A percentile compares a stretch with the other conserved stretches of the same genome.
These are phyloP conservation scores for Dexiosoma caninum DNA, from an alignment of 2,888 invertebrate species.

Conservation along the genomic window DNA sequence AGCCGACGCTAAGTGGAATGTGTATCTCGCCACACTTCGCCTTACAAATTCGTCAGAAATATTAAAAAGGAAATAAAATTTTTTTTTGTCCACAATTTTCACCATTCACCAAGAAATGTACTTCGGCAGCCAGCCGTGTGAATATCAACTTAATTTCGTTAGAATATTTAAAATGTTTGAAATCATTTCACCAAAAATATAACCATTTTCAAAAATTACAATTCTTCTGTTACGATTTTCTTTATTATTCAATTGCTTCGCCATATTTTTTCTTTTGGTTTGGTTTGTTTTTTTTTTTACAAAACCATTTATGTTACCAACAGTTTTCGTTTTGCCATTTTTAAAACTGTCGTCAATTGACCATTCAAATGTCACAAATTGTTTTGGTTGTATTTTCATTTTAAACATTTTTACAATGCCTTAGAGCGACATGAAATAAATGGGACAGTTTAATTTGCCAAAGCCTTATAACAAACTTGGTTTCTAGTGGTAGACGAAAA, in stretches of 20 bases:
- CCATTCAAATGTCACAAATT: conserved; percentile 76
- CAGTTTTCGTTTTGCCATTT: conserved; percentile 13
- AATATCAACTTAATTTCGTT: too few species aligned
- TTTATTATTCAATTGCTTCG: not conserved
- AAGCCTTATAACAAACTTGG: conserved; percentile 23
- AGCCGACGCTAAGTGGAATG: too few species aligned
- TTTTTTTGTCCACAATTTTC: too few species aligned
- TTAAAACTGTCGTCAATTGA: conserved; percentile 63
- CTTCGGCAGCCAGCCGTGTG: too few species aligned
- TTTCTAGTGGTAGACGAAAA: not conserved
- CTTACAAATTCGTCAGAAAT: too few species aligned
- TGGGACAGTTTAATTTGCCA: conserved; percentile 77
- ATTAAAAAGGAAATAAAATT: too few species aligned
- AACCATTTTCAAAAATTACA: not conserved
- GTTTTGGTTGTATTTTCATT: conserved; percentile 66
- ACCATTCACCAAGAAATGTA: too few species aligned
- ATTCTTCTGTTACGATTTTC: not conserved
- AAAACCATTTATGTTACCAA: conserved; percentile 5
- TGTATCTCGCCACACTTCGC: too few species aligned
- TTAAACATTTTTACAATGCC: conserved; percentile 58
- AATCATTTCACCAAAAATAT: too few species aligned
- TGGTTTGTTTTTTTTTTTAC: not conserved
- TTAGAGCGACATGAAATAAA: conserved; percentile 74
- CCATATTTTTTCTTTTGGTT: too few species aligned
- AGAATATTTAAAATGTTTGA: too few species aligned